Conservation (phyloP, 2,888 invertebrate species). For the Cyrtodaria siliqua region DNA sequence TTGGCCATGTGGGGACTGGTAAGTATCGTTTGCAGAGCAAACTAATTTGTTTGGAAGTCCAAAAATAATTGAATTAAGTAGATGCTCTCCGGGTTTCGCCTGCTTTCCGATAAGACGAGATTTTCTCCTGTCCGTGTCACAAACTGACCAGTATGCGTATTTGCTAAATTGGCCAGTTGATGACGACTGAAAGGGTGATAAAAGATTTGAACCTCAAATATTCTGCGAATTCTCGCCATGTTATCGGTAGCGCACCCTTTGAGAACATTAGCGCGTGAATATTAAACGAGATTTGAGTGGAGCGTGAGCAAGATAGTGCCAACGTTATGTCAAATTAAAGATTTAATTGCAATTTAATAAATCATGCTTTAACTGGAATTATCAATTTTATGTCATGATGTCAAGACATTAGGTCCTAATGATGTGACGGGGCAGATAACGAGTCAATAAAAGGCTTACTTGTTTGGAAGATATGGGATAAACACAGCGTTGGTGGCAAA, state of each 20-base stretch:
- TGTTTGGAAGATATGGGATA: background rate
- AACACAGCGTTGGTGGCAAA: too few relatives aligned
- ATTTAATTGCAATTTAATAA: conserved; percentile 51
- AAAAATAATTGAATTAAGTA: conserved; percentile 60
- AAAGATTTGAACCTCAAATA: conserved; percentile 41
- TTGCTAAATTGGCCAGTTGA: conserved; percentile 53
- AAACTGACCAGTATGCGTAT: conserved; percentile 16
- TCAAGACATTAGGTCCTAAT: conserved; percentile 38
- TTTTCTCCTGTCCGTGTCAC: conserved; percentile 12
- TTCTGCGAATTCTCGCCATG: background rate
- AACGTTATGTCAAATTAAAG: conserved; percentile 45
- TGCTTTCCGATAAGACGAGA: conserved; percentile 14
- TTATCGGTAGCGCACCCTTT: conserved; percentile 11
- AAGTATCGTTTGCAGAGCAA: conserved; percentile 29
- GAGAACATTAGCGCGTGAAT: background rate
- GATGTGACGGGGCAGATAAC: conserved; percentile 10
- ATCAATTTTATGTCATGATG: conserved; percentile 46
- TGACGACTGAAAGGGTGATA: conserved; percentile 45
- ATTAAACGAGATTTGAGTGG: background rate
- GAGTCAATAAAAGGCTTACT: conserved; percentile 4
- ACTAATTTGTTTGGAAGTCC: conserved; percentile 49
- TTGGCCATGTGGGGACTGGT: conserved; percentile 43
- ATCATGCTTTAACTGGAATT: conserved; percentile 51
- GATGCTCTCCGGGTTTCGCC: conserved; percentile 11
- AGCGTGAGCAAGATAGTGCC: conserved; percentile 26